phyloP scores from a whole-genome alignment of 2,113 vertebrate genomes.

The Daphoenositta chrysoptera region DNA sequence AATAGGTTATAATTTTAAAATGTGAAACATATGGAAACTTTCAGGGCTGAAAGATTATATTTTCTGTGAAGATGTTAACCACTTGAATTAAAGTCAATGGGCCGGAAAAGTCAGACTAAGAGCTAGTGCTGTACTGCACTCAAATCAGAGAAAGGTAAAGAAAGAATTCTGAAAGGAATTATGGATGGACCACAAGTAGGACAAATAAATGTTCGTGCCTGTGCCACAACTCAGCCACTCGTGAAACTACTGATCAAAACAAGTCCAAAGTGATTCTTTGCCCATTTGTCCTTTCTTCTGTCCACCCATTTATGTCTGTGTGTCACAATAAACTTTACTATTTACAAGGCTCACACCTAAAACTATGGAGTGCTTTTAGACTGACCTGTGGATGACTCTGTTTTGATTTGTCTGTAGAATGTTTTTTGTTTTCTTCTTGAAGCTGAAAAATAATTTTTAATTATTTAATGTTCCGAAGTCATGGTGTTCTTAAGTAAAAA shows the following conservation, averaged over 20 bases:
- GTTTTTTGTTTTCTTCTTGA: slow-evolving; percentile 54
- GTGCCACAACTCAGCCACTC: background rate
- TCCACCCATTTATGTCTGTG: background rate
- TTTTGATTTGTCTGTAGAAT: slow-evolving; percentile 53
- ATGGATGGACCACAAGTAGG: background rate
- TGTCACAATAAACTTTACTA: background rate
- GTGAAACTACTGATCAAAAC: background rate
- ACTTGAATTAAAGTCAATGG: background rate
- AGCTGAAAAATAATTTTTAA: slow-evolving; percentile 21
- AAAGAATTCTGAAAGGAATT: background rate
- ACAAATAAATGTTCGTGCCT: background rate
- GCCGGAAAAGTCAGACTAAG: background rate
- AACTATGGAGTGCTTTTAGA: background rate
- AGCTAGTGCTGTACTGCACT: background rate
- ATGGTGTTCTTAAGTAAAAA: background rate
- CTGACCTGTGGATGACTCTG: slow-evolving; percentile 85
- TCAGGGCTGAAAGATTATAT: background rate
- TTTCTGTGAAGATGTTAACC: background rate
- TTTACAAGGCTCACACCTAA: background rate
- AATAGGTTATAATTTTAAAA: background rate
- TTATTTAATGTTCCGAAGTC: background rate
- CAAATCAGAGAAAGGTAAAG: background rate
- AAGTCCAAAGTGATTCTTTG: background rate
- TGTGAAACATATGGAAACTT: background rate
- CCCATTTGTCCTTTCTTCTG: background rate